Evolutionary conservation across 2,113 vertebrate species (phyloP).

Genomic region (Paraplagusia blochii): DNA sequence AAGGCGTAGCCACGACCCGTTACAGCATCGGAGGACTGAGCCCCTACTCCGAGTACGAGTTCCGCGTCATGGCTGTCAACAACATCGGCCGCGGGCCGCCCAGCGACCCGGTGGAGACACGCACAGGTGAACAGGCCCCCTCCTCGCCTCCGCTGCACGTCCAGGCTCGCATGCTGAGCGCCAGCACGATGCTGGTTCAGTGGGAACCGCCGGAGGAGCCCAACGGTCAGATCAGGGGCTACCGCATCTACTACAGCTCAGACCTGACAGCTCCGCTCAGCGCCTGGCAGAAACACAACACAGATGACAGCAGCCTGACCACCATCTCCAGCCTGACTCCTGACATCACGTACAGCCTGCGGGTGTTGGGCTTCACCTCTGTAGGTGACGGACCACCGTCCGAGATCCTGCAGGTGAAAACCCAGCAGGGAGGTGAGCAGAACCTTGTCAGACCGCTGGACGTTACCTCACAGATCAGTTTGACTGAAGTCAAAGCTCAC

Average conservation of each 20-base stretch:
- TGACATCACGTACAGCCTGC: conserved; percentile 92
- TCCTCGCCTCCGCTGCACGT: conserved; percentile 90
- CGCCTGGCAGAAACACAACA: conserved; percentile 95
- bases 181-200: conserved; percentile 94
- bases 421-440: conserved; percentile 89
- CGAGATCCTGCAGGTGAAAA: conserved; percentile 91
- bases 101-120: conserved; percentile 85
- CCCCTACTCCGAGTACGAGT: conserved; percentile 92
- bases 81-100: conserved; percentile 92
- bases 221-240: conserved; percentile 90
- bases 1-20: conserved; percentile 91
- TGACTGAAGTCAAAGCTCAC: too few species aligned
- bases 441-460: not conserved
- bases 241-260: conserved; percentile 88
- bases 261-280: conserved; percentile 82
- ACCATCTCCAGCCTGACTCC: conserved; percentile 89
- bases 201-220: conserved; percentile 93
- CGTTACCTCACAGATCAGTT: too few species aligned
- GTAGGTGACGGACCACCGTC: conserved; percentile 92
- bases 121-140: conserved; percentile 91
- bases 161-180: conserved; percentile 91
- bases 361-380: conserved; percentile 89
- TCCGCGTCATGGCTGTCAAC: conserved; percentile 89
- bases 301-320: conserved; percentile 88
- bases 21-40: conserved; percentile 96